These are phyloP conservation scores for Ophion costatus DNA, from an alignment of 2,888 invertebrate genomes.

Conservation along the genomic window DNA sequence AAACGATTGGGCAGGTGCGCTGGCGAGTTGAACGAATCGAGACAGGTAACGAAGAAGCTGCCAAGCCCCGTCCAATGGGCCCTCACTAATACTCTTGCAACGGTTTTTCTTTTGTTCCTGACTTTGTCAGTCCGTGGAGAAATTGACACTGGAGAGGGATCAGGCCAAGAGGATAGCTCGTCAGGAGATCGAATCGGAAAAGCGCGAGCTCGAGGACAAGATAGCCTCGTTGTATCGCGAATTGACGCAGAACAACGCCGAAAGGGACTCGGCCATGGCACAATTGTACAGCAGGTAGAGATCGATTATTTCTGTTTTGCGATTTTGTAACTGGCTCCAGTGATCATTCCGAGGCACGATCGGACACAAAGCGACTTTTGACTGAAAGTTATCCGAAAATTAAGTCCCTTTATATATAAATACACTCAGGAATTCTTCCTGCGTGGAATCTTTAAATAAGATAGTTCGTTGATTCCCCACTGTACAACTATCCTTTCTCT, in stretches of 20 bases:
- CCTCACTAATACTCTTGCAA: not conserved
- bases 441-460: no score
- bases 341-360: no score
- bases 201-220: conserved; percentile 86
- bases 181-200: conserved; percentile 87
- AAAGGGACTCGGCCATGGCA: conserved; percentile 90
- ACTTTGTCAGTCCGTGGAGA: conserved; percentile 83
- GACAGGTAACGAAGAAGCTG: conserved; percentile 83
- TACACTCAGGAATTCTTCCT: no score
- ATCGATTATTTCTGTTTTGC: no score
- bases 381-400: no score
- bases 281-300: conserved; percentile 91
- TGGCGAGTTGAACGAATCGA: conserved; percentile 87
- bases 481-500: no score
- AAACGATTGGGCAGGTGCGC: conserved; percentile 88
- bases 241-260: conserved; percentile 85
- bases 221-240: conserved; percentile 84
- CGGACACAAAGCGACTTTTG: no score
- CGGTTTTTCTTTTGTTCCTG: not conserved
- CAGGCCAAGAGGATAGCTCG: conserved; percentile 86
- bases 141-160: conserved; percentile 85
- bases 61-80: no score
- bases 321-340: no score
- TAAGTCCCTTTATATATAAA: no score
- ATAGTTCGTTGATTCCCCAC: no score